Conservation (phyloP, 2,888 invertebrate species). For the Lingula anatina region DNA sequence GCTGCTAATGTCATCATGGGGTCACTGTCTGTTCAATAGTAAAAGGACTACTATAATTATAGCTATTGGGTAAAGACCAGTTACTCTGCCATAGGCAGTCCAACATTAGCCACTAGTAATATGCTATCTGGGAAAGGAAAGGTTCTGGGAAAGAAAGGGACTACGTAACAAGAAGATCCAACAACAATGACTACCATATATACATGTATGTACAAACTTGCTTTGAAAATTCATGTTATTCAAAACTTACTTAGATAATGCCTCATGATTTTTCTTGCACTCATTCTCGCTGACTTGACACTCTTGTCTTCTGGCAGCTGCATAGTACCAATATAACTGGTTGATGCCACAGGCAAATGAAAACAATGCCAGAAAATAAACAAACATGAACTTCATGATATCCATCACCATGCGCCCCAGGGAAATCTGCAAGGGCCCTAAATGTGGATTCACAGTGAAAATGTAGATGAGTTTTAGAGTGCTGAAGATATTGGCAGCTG, state of each 20-base stretch:
- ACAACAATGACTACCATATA: too few relatives aligned
- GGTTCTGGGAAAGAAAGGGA: too few relatives aligned
- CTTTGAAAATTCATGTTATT: too few relatives aligned
- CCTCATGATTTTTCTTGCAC: background rate
- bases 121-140: too few relatives aligned
- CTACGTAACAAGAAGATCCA: too few relatives aligned
- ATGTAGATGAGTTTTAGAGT: constrained; percentile 86
- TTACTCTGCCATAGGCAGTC: too few relatives aligned
- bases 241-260: background rate
- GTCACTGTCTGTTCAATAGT: too few relatives aligned
- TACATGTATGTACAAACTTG: too few relatives aligned
- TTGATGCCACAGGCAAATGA: constrained; percentile 88
- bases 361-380: constrained; percentile 72
- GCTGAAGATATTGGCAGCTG: constrained; percentile 94
- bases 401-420: constrained; percentile 72
- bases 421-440: constrained; percentile 88
- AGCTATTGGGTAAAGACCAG: too few relatives aligned
- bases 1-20: too few relatives aligned
- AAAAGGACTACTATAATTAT: too few relatives aligned
- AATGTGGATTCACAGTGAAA: constrained; percentile 87
- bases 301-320: constrained; percentile 27
- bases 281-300: constrained; percentile 18
- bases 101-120: too few relatives aligned
- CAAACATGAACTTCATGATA: constrained; percentile 87
- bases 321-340: constrained; percentile 82